Evolutionary conservation across 2,888 invertebrate species (phyloP), one percentile per base, ranked within the genome.

Genomic region (Tillus elongatus): DNA sequence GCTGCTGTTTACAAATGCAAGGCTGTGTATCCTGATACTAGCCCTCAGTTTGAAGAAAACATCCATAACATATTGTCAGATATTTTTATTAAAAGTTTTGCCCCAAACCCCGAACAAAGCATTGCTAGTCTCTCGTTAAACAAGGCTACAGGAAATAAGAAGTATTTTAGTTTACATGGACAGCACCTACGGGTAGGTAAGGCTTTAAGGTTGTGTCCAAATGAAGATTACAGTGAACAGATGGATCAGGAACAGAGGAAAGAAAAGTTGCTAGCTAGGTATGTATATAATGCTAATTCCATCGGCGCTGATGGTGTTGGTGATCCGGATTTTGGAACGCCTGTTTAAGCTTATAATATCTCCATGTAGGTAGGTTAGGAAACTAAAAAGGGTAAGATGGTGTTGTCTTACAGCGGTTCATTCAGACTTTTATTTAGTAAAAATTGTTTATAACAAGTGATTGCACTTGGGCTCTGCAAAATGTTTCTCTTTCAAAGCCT

Each of bases 281-380:
- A 67, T 44, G 67, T 67, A 31, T 65, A 66, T 46, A 66, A 64
- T 45, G 61, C 64, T 12, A 65, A 64, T 49, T 58, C 60, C 36
- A 44, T 61, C 35, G 60, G 58, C 40, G 63, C 64, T 2, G 70
- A 70, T 45, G 77, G 77, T 30, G 72, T 75, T 49, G 78, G 78
- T 0, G 77, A 79, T 64, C 77, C 78, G 0, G 77, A 76, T 65
- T 78, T 78, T 60, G 78, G 78, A 45, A 79, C 78, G 3, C 78
- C 78, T 8, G 78, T 79, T 49, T 78, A 70, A 70, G n/a, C n/a
- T n/a, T n/a, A n/a, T n/a, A n/a, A n/a, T n/a, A n/a, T n/a, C n/a
- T n/a, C n/a, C n/a, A n/a, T n/a, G n/a, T n/a, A n/a, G n/a, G n/a
- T n/a, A n/a, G n/a, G n/a, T n/a, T n/a, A n/a, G n/a, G n/a, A n/a